Base-by-base conservation (phyloP, 30 jellyfish, hydroid and myxozoan genomes). In the Aurelia aurita region DNA sequence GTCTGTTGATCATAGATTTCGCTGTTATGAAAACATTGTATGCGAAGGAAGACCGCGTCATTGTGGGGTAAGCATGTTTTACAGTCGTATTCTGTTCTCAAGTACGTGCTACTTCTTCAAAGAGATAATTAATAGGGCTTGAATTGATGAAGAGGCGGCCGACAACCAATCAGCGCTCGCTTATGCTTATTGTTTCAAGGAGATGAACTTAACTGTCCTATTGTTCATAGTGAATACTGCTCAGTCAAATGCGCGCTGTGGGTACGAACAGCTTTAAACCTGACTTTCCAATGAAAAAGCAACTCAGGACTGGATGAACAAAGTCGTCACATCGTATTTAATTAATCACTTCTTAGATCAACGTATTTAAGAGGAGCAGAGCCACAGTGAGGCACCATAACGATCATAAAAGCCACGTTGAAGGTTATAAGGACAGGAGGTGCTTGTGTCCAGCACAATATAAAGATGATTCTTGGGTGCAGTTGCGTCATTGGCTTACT, bases 91-190 rank as follows among this genome's bases (percentile, higher is more conserved):
- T 67, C 84, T 81, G 70, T 83, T 83, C 93, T 83, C 93, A 31
- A 83, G 45, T 83, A 83, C 79, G 75, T 83, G 93, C 84, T 72
- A 83, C 44, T 83, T 22, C 80, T 63, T 68, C 87, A 71, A 83
- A 69, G 76, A 83, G 62, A 70, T 70, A 83, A 71, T 71, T 59
- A 83, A 83, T 71, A 58, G 45, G 87, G 63, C 81, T 46, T 83
- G 93, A 83, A 83, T 83, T 70, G 93, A 44, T 70, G 81, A 70
- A 83, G 93, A 83, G 70, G 86, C 72, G 80, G 86, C 93, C 93
- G 93, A 69, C 93, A 71, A 51, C 93, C 93, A 83, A 83, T 83
- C 93, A 71, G 81, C 81, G 82, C 27, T 65, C 77, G 26, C 83
- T 71, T 63, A 28, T 16, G 21, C 26, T 65, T 67, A 83, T 83